A percentile compares a stretch with the other conserved stretches of the same genome.
phyloP scores from a whole-genome alignment of 2,888 invertebrate genomes.

The Nebria brevicollis region DNA sequence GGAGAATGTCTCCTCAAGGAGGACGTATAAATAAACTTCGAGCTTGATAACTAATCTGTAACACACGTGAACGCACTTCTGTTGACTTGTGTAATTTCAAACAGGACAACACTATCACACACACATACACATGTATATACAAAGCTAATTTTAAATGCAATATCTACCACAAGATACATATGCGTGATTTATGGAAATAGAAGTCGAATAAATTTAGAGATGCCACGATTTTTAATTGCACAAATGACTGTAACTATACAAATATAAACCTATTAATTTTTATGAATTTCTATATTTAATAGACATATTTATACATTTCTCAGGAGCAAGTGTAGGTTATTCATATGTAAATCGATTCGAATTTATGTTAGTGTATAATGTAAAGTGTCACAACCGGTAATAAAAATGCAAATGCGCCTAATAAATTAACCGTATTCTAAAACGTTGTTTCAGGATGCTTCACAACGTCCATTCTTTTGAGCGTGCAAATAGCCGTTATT shows the following conservation, averaged over 20 bases:
- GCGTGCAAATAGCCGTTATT: no score
- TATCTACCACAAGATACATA: background rate
- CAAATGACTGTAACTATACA: background rate
- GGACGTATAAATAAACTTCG: constrained; percentile 60
- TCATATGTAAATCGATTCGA: constrained; percentile 28
- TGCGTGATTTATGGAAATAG: background rate
- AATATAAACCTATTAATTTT: no score
- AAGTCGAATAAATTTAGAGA: background rate
- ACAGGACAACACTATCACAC: constrained; percentile 16
- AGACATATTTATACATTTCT: background rate
- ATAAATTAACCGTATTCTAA: constrained; percentile 29
- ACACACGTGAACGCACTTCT: constrained; percentile 57
- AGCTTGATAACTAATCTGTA: constrained; percentile 58
- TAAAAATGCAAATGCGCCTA: constrained; percentile 37
- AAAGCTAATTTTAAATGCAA: constrained; percentile 30
- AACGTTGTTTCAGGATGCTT: background rate
- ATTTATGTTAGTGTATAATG: constrained; percentile 41
- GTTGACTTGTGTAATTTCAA: constrained; percentile 53
- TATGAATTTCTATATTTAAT: no score
- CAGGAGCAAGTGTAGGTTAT: background rate
- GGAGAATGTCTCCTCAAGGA: constrained; percentile 59
- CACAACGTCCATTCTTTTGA: no score
- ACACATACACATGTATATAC: background rate
- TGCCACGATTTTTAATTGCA: background rate
- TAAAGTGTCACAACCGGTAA: constrained; percentile 35